phyloP scores from a whole-genome alignment of 2,113 vertebrate genomes.

The Gobiocypris rarus region DNA sequence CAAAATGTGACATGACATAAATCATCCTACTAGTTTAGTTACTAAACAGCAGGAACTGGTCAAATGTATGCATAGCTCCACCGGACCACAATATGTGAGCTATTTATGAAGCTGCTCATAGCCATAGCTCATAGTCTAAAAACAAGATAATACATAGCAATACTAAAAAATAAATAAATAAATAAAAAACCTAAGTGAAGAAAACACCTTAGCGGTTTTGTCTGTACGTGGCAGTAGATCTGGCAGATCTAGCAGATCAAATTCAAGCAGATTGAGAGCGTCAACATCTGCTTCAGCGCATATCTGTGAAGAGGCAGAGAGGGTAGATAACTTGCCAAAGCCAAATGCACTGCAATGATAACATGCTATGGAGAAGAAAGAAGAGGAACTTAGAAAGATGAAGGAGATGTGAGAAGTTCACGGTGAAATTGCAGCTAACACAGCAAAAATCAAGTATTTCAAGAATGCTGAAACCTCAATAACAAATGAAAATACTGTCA shows the following conservation, averaged over 20 bases:
- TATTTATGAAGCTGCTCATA: too few relatives aligned
- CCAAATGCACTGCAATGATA: neutral
- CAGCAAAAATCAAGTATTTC: too few relatives aligned
- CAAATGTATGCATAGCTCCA: neutral
- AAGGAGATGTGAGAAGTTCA: neutral
- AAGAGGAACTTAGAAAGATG: neutral
- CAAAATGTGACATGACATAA: neutral
- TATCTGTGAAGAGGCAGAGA: constrained; percentile 4
- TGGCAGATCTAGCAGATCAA: neutral
- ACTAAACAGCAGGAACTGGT: neutral
- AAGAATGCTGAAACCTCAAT: too few relatives aligned
- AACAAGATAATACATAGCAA: too few relatives aligned
- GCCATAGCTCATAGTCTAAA: too few relatives aligned
- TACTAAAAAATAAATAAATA: too few relatives aligned
- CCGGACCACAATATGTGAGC: neutral
- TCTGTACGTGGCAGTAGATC: neutral
- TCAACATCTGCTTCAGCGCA: neutral
- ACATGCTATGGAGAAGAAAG: neutral
- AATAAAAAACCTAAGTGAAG: too few relatives aligned
- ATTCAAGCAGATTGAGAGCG: neutral
- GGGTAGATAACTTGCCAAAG: neutral
- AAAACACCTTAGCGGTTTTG: too few relatives aligned
- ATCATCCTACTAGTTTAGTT: neutral
- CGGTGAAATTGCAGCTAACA: too few relatives aligned
- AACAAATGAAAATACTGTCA: too few relatives aligned